Percentiles rank a stretch among this genome's conserved stretches.
Conservation (phyloP, 2,888 invertebrate genomes). For the Blomia tropicalis region DNA sequence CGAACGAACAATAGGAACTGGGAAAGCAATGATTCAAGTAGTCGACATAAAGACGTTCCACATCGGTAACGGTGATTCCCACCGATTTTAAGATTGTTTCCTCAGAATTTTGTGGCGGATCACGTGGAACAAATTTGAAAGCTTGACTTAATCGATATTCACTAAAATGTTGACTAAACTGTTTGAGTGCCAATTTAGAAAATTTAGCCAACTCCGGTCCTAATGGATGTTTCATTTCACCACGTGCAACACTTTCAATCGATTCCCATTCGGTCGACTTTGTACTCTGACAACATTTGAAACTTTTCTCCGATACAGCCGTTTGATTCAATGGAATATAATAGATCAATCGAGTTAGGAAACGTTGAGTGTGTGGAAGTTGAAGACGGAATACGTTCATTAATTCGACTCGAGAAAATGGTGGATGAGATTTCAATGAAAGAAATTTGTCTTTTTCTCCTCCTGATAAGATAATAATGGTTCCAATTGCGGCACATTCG, state of each 20-base stretch:
- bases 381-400: constrained; percentile 24
- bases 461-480: not conserved
- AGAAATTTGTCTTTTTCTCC: not conserved
- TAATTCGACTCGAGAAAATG: not conserved
- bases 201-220: constrained; percentile 24
- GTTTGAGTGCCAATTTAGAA: not conserved
- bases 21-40: constrained; percentile 24
- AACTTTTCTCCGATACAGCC: too few relatives aligned
- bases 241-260: not conserved
- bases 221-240: constrained; percentile 19
- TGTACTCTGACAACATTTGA: constrained; percentile 20
- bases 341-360: constrained; percentile 21
- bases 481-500: constrained; percentile 6
- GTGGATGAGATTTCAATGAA: not conserved
- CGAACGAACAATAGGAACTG: constrained; percentile 10
- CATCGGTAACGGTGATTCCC: not conserved
- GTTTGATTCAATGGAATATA: constrained; percentile 4
- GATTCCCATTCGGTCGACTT: constrained; percentile 16
- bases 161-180: not conserved
- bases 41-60: constrained; percentile 15
- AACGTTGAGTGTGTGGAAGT: constrained; percentile 20
- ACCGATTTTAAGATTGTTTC: constrained; percentile 1
- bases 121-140: constrained; percentile 11
- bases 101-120: too few relatives aligned
- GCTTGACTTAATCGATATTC: constrained; percentile 13